These are phyloP conservation scores for Pachypanchax playfairii DNA, from an alignment of 2,113 vertebrate genomes.

Conservation along the genomic window DNA sequence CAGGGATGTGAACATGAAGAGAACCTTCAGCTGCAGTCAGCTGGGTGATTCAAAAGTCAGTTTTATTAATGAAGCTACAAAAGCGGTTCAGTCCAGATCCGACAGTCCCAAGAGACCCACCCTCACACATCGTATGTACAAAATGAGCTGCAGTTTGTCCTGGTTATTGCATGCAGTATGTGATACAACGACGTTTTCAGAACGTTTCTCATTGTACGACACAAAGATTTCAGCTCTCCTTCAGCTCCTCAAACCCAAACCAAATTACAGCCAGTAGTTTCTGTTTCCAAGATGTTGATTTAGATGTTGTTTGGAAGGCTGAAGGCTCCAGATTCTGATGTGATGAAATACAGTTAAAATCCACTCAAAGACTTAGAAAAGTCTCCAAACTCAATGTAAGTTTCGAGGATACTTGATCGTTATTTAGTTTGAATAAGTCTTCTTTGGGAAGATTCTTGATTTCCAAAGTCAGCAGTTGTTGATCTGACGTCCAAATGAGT, in stretches of 20 bases:
- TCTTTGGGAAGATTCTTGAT: slow-evolving; percentile 10
- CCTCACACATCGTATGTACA: slow-evolving; percentile 75
- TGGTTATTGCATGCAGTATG: slow-evolving; percentile 77
- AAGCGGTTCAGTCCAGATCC: slow-evolving; percentile 38
- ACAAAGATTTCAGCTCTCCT: slow-evolving; percentile 18
- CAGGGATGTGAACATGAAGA: slow-evolving; percentile 5
- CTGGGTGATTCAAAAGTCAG: slow-evolving; percentile 6
- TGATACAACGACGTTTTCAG: slow-evolving; percentile 53
- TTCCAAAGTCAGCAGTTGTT: slow-evolving; percentile 25
- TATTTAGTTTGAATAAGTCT: slow-evolving; percentile 46
- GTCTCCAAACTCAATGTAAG: slow-evolving; percentile 40
- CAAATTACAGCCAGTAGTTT: slow-evolving; percentile 8
- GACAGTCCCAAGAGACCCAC: slow-evolving; percentile 49
- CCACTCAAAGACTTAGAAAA: slow-evolving; percentile 28
- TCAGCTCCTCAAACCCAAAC: slow-evolving; percentile 8
- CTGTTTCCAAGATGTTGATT: neutral
- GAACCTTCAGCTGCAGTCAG: slow-evolving; percentile 11
- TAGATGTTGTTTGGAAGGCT: slow-evolving; percentile 7
- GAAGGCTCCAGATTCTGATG: slow-evolving; percentile 19
- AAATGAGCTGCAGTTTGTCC: slow-evolving; percentile 64
- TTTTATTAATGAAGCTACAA: slow-evolving; percentile 30
- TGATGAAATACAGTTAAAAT: slow-evolving; percentile 30
- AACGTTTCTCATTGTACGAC: slow-evolving; percentile 46
- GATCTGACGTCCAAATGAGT: slow-evolving; percentile 48
- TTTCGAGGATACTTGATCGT: slow-evolving; percentile 45